Base-by-base conservation (phyloP, 2,113 vertebrate genomes). In the Anseranas semipalmata region DNA sequence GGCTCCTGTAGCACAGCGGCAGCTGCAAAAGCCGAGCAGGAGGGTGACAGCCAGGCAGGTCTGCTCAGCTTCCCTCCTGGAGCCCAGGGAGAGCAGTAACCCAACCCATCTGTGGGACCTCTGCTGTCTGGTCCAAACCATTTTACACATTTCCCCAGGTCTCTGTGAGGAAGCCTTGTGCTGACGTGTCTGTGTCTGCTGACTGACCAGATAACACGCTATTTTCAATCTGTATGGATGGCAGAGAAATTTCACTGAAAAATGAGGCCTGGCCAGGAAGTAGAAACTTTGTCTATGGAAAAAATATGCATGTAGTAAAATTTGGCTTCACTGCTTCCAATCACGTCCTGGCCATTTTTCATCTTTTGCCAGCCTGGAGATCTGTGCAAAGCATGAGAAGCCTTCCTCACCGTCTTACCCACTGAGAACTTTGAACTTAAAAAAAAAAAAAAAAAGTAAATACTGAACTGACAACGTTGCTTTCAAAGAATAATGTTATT, bases 61-160 rank as follows among this genome's bases (percentile, higher is more conserved):
- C 52, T 24, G 5, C 58, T 85, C 52, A 53, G n/a, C 11, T 80
- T 66, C 75, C 48, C 53, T 71, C 46, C 56, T 59, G n/a, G 21
- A 78, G 3, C 24, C 15, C 46, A 19, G 32, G 12, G 33, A 68
- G 11, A 65, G 7, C 3, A 3, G 12, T 24, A 56, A 46, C 12
- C 50, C 41, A n/a, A 9, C 9, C 37, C 14, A 6, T 32, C 5
- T 28, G 3, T 3, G 7, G n/a, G 41, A 66, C 19, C 10, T 77
- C 68, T 24, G 15, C 20, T 33, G 2, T 2, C 62, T 17, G 35
- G 3, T 37, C 18, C 1, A 0, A 43, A 15, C 17, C 15, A 52
- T 52, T 52, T 52, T 52, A 52, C 14, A 52, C 50, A 27, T 52
- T 52, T 52, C 50, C 50, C 50, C 24, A 52, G 50, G 25, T 24